phyloP scores from a whole-genome alignment of 2,888 invertebrate species.

The Ornithoptera priamus region DNA sequence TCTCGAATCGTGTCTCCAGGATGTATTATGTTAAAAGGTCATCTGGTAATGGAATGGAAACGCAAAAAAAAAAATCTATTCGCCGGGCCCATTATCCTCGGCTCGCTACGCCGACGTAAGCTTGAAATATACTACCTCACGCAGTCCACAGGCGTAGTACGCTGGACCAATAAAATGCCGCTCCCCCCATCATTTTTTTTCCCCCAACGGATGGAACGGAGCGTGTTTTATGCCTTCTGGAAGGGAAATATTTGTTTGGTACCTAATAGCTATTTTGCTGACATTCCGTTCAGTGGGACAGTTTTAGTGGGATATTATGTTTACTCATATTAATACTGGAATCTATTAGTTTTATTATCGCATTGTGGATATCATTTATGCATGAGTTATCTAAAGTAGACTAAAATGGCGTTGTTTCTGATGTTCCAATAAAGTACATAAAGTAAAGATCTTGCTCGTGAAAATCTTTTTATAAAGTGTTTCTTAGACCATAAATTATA shows the following conservation, averaged over 20 bases:
- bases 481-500: too few species aligned
- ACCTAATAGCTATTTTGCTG: constrained; percentile 21
- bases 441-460: too few species aligned
- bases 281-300: constrained; percentile 13
- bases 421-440: too few species aligned
- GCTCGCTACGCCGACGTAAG: constrained; percentile 47
- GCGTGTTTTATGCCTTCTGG: constrained; percentile 17
- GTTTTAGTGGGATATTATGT: constrained; percentile 2
- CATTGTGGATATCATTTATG: too few species aligned
- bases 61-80: constrained; percentile 40
- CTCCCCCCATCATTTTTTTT: constrained; percentile 38
- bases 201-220: constrained; percentile 28
- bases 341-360: too few species aligned
- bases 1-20: constrained; percentile 29
- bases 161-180: constrained; percentile 43
- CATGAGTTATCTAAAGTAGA: too few species aligned
- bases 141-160: constrained; percentile 44
- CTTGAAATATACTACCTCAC: constrained; percentile 46
- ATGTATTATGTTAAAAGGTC: constrained; percentile 32
- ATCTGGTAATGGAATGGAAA: constrained; percentile 35
- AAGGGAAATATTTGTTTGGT: constrained; percentile 19
- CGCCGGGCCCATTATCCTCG: constrained; percentile 45
- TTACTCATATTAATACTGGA: background rate
- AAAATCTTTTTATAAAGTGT: too few species aligned
- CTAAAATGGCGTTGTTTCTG: too few species aligned